Evolutionary conservation across 2,797 vertebrate genomes (phyloP).

Genomic region (Sebastes trivittatus): DNA sequence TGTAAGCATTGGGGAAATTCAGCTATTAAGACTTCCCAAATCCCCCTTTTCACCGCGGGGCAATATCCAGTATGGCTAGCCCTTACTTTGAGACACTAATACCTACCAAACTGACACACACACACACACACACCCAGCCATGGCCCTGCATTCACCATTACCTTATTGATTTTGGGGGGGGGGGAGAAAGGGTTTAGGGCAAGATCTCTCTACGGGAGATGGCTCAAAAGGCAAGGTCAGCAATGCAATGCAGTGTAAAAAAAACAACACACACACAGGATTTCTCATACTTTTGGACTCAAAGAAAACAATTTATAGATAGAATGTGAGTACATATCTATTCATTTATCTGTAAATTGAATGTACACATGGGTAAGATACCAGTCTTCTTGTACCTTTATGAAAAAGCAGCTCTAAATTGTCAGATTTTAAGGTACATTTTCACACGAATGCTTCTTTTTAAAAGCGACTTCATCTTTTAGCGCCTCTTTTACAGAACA

Average conservation of each 20-base stretch:
- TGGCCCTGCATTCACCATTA: conserved; percentile 71
- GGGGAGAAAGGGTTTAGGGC: conserved; percentile 45
- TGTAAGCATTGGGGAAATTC: conserved; percentile 62
- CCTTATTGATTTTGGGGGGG: conserved; percentile 69
- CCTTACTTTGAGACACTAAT: conserved; percentile 56
- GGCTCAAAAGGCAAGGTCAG: conserved; percentile 65
- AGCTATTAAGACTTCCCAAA: conserved; percentile 70
- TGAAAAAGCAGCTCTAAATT: not conserved
- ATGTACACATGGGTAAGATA: not conserved
- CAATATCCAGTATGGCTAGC: conserved; percentile 41
- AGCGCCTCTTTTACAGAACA: not conserved
- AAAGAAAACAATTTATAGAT: not conserved
- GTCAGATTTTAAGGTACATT: not conserved
- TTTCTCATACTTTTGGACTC: not conserved
- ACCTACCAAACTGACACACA: conserved; percentile 43
- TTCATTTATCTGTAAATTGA: not conserved
- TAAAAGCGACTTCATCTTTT: not conserved
- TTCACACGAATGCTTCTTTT: not conserved
- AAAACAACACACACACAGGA: conserved; percentile 4
- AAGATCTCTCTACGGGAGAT: conserved; percentile 38
- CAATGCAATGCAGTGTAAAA: conserved; percentile 16
- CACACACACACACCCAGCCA: conserved; percentile 27
- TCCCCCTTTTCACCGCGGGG: conserved; percentile 60
- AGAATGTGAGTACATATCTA: not conserved
- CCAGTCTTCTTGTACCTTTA: not conserved